phyloP scores from a whole-genome alignment of 2,888 invertebrate species.

The Pammene fasciana region DNA sequence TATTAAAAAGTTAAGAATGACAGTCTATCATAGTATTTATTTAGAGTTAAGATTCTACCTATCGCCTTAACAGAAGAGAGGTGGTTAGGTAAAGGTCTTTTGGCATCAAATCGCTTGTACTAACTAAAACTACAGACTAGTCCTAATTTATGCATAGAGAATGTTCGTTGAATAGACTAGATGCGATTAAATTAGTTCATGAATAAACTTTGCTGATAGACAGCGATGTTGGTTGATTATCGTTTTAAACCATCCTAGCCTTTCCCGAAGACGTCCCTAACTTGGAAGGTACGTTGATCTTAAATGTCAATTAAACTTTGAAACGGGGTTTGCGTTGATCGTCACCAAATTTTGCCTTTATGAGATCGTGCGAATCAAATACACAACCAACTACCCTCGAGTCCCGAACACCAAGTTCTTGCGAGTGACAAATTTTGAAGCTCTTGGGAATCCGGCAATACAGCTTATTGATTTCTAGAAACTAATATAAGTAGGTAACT shows the following conservation, averaged over 20 bases:
- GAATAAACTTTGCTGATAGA: conserved; percentile 25
- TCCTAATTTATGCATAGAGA: conserved; percentile 35
- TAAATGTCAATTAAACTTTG: conserved; percentile 49
- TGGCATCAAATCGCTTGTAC: neutral
- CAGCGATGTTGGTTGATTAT: conserved; percentile 26
- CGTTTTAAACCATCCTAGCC: conserved; percentile 37
- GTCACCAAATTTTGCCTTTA: conserved; percentile 31
- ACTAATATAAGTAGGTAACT: neutral
- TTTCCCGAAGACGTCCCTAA: conserved; percentile 33
- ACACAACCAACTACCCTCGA: conserved; percentile 3
- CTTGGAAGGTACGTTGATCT: conserved; percentile 38
- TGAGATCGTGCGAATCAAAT: conserved; percentile 25
- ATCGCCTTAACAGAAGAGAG: neutral
- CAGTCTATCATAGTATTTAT: too few species aligned
- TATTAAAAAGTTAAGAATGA: too few species aligned
- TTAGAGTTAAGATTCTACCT: too few species aligned
- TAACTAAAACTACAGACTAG: neutral
- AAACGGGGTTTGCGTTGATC: conserved; percentile 30
- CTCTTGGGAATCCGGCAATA: neutral
- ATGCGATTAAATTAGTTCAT: conserved; percentile 32
- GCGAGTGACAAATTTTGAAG: conserved; percentile 7
- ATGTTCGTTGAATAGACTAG: conserved; percentile 25
- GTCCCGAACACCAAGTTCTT: neutral
- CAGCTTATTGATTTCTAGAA: neutral
- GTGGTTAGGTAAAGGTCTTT: neutral